Percentiles rank a stretch among this genome's conserved stretches.
These are phyloP conservation scores for Cataglyphis albicans DNA, from an alignment of 2,888 invertebrate species.

Conservation along the genomic window DNA sequence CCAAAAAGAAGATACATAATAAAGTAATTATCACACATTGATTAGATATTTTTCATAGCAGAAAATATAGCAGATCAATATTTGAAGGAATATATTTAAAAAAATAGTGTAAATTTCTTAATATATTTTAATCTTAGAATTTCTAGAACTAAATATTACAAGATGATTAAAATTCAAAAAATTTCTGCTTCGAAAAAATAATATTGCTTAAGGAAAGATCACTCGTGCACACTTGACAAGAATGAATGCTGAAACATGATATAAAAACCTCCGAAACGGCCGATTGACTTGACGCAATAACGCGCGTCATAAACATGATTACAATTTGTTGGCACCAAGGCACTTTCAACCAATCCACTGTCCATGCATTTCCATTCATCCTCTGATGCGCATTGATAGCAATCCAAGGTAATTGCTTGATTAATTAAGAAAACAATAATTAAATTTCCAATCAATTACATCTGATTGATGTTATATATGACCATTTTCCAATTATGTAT, in stretches of 20 bases:
- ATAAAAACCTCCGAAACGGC: slow-evolving; percentile 83
- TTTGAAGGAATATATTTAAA: background rate
- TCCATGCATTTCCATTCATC: slow-evolving; percentile 88
- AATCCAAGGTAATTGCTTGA: slow-evolving; percentile 87
- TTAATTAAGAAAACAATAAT: slow-evolving; percentile 62
- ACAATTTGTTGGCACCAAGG: slow-evolving; percentile 89
- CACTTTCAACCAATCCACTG: slow-evolving; percentile 89
- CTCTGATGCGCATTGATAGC: slow-evolving; percentile 93
- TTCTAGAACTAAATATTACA: background rate
- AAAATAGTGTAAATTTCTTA: background rate
- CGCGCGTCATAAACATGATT: slow-evolving; percentile 92
- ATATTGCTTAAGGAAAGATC: background rate
- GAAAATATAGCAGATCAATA: background rate
- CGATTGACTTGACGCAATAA: slow-evolving; percentile 93
- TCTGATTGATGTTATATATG: background rate
- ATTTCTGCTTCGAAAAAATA: background rate
- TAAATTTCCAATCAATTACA: slow-evolving; percentile 35
- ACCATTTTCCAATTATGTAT: slow-evolving; percentile 8
- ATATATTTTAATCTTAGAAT: background rate
- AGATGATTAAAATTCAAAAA: background rate
- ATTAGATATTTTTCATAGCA: background rate
- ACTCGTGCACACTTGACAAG: slow-evolving; percentile 51
- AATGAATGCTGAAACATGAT: slow-evolving; percentile 35
- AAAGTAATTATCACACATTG: background rate
- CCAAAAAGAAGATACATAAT: background rate